Conservation (phyloP, 2,113 vertebrate species). For the Eublepharis macularius region DNA sequence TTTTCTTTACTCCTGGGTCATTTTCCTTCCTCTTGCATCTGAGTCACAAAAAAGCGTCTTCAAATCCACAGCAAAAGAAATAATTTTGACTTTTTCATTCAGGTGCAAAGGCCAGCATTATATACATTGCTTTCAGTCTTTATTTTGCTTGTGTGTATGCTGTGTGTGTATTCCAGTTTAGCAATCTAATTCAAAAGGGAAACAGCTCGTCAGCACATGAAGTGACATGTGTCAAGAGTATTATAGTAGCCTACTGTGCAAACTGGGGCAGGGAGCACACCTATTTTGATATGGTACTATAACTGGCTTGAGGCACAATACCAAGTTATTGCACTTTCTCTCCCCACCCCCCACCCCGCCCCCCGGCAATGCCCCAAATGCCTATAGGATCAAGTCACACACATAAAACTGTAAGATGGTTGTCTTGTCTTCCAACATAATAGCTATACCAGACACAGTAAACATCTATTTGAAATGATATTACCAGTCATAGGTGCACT, state of each 20-base stretch:
- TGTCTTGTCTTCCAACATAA: not conserved
- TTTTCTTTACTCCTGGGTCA: not conserved
- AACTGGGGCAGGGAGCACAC: not conserved
- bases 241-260: not conserved
- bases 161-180: not conserved
- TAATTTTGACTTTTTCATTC: not conserved
- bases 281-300: not conserved
- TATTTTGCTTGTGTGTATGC: too few relatives aligned
- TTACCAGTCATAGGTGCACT: not conserved
- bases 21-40: not conserved
- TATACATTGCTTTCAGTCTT: too few relatives aligned
- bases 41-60: not conserved
- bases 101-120: not conserved
- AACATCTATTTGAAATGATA: not conserved
- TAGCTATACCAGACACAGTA: not conserved
- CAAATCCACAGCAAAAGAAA: not conserved
- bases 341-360: too few relatives aligned
- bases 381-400: too few relatives aligned
- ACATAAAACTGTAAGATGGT: not conserved
- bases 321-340: not conserved
- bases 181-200: not conserved
- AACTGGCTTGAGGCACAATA: not conserved
- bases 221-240: not conserved
- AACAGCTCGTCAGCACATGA: not conserved
- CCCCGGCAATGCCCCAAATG: too few relatives aligned